A percentile compares a stretch with the other conserved stretches of the same genome.
Conservation (phyloP, 2,113 vertebrate species). For the Naja naja region DNA sequence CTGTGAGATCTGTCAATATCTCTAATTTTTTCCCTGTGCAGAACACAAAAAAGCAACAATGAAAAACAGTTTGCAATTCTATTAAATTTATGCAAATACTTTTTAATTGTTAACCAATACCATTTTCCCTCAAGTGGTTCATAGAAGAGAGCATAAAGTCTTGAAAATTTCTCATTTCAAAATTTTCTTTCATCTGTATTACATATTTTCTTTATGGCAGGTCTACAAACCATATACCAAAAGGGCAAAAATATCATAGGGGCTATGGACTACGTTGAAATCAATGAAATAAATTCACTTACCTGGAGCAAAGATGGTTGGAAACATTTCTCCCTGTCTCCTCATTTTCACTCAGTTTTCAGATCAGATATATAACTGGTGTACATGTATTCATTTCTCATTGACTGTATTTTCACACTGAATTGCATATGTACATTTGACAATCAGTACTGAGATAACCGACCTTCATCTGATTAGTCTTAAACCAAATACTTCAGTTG, state of each 20-base stretch:
- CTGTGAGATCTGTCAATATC: not conserved
- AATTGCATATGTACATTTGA: not conserved
- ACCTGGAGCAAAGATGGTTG: not conserved
- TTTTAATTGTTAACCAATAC: not conserved
- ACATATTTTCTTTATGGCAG: not conserved
- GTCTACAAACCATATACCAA: not conserved
- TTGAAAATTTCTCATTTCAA: not conserved
- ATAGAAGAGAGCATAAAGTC: not conserved
- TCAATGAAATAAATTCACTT: not conserved
- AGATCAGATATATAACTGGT: not conserved
- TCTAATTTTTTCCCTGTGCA: not conserved
- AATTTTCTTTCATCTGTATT: not conserved
- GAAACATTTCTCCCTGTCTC: not conserved
- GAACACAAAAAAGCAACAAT: not conserved
- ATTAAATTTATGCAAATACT: not conserved
- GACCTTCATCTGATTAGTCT: not conserved
- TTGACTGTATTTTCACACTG: not conserved
- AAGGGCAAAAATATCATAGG: not conserved
- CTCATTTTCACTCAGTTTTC: not conserved
- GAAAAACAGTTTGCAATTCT: not conserved
- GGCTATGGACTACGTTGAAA: not conserved
- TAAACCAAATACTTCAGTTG: not conserved
- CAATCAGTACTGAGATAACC: not conserved
- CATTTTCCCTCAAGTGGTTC: not conserved
- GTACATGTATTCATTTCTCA: not conserved